A percentile compares a stretch with the other conserved stretches of the same genome.
Conservation (phyloP, 2,113 vertebrate genomes). For the Irena cyanogastra region DNA sequence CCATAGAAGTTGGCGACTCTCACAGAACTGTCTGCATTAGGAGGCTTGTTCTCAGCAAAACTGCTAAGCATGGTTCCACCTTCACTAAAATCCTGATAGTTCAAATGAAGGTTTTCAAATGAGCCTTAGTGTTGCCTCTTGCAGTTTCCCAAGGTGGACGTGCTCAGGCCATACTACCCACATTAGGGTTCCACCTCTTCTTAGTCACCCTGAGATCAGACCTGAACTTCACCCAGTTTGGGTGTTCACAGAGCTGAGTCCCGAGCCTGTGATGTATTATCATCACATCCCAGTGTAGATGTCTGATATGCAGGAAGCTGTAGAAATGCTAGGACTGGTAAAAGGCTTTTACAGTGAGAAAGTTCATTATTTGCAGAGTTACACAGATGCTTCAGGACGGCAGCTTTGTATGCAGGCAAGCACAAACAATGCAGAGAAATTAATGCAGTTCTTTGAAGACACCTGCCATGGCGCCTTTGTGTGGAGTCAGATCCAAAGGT, state of each 20-base stretch:
- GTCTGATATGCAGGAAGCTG: not conserved
- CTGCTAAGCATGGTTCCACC: not conserved
- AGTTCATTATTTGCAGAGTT: not conserved
- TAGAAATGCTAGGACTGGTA: not conserved
- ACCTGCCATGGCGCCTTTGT: not conserved
- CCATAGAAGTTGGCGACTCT: not conserved
- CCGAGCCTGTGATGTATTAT: not conserved
- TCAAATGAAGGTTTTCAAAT: not conserved
- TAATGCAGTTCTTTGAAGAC: not conserved
- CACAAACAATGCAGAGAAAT: not conserved
- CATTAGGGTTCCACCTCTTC: not conserved
- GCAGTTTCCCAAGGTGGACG: rapidly evolving
- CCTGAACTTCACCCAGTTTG: not conserved
- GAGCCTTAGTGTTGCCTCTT: not conserved
- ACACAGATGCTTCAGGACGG: not conserved
- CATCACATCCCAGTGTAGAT: too few relatives aligned
- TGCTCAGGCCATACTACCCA: not conserved
- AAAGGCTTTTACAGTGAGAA: not conserved
- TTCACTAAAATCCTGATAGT: not conserved
- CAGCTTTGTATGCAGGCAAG: not conserved
- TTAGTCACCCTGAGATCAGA: not conserved
- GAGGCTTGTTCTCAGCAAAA: not conserved
- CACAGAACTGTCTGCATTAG: not conserved
- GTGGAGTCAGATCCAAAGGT: not conserved
- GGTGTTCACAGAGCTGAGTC: not conserved